Evolutionary conservation across 1,140 invertebrate species (phyloP).

Genomic region (Myzus persicae): DNA sequence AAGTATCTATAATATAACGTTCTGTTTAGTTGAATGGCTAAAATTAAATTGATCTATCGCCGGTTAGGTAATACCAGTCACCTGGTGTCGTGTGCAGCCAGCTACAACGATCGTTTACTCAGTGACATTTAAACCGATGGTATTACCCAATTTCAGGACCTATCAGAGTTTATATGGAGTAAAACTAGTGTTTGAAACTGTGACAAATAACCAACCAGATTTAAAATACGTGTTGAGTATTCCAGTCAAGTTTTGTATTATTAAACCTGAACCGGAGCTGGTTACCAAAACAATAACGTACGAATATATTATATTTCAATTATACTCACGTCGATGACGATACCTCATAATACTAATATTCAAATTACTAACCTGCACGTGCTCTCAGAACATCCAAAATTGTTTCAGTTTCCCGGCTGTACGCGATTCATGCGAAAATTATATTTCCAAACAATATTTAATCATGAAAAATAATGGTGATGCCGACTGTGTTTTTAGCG

Average conservation of each 20-base stretch:
- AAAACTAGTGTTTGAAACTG: conserved; percentile 37
- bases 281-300: conserved; percentile 51
- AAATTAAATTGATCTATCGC: background rate
- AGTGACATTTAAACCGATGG: background rate
- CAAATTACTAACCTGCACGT: background rate
- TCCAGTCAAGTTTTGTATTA: conserved; percentile 13
- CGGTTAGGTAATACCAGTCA: background rate
- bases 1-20: background rate
- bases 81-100: background rate
- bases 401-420: background rate
- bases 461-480: conserved; percentile 40
- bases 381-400: no score
- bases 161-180: conserved; percentile 11
- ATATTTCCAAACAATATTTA: background rate
- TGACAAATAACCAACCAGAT: background rate
- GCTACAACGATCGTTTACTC: background rate
- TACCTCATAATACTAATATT: background rate
- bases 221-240: conserved; percentile 23
- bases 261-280: conserved; percentile 41
- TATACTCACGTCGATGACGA: no score
- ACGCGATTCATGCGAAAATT: background rate
- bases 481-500: conserved; percentile 16
- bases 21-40: background rate
- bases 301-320: background rate
- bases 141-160: background rate